Conservation (phyloP, 2,888 invertebrate species). For the Oxycera nigricornis region DNA sequence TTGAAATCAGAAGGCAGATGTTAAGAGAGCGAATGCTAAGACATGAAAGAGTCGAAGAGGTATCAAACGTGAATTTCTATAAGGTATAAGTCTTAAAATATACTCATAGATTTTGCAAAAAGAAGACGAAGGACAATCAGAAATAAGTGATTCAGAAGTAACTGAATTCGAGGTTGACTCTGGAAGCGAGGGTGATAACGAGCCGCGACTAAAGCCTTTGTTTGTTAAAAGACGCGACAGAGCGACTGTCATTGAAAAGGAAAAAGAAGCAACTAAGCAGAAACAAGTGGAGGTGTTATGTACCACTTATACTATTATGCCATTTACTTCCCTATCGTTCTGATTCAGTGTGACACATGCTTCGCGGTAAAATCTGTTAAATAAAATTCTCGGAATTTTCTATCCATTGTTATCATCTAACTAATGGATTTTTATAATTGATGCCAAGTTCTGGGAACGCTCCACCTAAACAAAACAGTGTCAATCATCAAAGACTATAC, state of each 20-base stretch:
- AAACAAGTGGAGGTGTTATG: constrained; percentile 85
- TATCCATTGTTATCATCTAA: no score
- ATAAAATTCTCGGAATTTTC: no score
- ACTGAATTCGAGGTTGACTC: constrained; percentile 83
- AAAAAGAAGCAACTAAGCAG: constrained; percentile 83
- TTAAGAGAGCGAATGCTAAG: constrained; percentile 72
- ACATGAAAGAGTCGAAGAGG: constrained; percentile 76
- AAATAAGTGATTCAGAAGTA: constrained; percentile 73
- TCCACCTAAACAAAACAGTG: no score
- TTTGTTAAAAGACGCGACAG: constrained; percentile 93
- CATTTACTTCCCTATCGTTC: no score
- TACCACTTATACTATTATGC: no score
- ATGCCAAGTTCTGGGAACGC: no score
- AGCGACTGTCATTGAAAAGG: constrained; percentile 93
- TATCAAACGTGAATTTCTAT: constrained; percentile 51
- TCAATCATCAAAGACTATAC: no score
- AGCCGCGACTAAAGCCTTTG: constrained; percentile 91
- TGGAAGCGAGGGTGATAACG: constrained; percentile 89
- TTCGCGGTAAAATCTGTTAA: no score
- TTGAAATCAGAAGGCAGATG: constrained; percentile 79
- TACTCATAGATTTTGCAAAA: constrained; percentile 55
- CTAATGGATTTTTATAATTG: no score
- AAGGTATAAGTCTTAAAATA: neutral
- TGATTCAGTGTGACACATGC: no score
- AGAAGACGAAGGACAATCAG: constrained; percentile 69